These are phyloP conservation scores for Drosophila acutilabella DNA, from an alignment of 2,888 invertebrate genomes.

Conservation along the genomic window DNA sequence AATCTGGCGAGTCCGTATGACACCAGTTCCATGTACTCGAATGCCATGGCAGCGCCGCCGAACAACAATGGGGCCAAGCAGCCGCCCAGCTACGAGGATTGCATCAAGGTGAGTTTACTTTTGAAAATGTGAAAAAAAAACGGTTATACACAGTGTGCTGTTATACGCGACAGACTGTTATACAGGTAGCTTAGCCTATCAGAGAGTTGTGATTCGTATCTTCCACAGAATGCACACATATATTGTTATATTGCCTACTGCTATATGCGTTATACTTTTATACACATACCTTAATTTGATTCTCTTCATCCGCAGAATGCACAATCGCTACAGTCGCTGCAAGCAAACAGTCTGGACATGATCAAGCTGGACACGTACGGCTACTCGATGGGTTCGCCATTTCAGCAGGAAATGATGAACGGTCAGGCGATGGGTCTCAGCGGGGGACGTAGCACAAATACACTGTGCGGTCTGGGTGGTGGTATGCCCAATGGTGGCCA, in stretches of 20 bases:
- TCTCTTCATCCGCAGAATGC: slow-evolving; percentile 86
- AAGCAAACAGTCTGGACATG: slow-evolving; percentile 83
- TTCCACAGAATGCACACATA: no score
- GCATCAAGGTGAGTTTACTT: slow-evolving; percentile 88
- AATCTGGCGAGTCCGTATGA: slow-evolving; percentile 93
- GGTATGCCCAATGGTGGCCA: slow-evolving; percentile 84
- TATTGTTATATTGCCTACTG: background rate
- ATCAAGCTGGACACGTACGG: slow-evolving; percentile 88
- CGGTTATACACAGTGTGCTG: background rate
- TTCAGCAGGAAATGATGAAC: slow-evolving; percentile 84
- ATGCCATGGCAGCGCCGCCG: slow-evolving; percentile 90
- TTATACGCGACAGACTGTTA: background rate
- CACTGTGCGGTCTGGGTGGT: slow-evolving; percentile 62
- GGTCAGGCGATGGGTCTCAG: slow-evolving; percentile 80
- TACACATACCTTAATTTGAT: background rate
- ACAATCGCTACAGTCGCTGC: slow-evolving; percentile 88
- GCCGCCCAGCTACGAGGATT: slow-evolving; percentile 96
- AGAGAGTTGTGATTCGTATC: no score
- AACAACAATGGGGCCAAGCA: slow-evolving; percentile 88
- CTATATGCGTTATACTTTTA: background rate
- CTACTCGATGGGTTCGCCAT: slow-evolving; percentile 86
- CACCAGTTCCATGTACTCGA: slow-evolving; percentile 93
- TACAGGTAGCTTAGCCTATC: background rate
- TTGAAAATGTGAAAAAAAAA: background rate
- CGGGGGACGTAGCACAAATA: slow-evolving; percentile 58